Evolutionary conservation across 2,113 vertebrate genomes (phyloP), one percentile per base, ranked within the genome.

Genomic region (Melanerpes aurifrons): DNA sequence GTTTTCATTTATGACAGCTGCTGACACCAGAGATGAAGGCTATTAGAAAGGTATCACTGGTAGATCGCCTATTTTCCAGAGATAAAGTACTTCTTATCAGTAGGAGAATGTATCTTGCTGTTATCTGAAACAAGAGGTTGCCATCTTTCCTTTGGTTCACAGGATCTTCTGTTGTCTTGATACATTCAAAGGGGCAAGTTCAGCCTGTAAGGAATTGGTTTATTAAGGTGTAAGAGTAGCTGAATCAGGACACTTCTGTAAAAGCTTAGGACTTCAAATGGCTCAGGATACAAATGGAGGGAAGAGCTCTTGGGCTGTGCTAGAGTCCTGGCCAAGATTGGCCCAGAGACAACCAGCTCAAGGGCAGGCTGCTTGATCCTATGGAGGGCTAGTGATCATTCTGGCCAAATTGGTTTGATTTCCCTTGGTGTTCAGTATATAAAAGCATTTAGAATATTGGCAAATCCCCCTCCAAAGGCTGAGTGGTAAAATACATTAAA

Each of bases 1-100:
- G 97, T 96, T 96, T 88, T 71, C 66, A 31, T 77, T 86, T 83
- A 63, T 80, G 61, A 80, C 94, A 94, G 94, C 89, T 96, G 68
- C 67, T 95, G 70, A 86, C 80, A 82, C 72, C 93, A 85, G 86
- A 88, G 86, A 61, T 69, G 32, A 91, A 97, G 88, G 54, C 83
- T 91, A 48, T 92, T 92, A 71, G 59, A 90, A 93, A 61, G 16
- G 35, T 92, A 94, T 93, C 71, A 32, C 82, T 89, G 89, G 58
- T 90, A 94, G 85, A 75, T 94, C 75, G 88, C 72, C 78, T 67
- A 24, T 85, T 79, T 97, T 94, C n/a, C 53, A 90, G 90, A 92
- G 93, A 80, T 86, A 89, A 93, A 95, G 86, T 86, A 15, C 58
- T 88, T 76, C n/a, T 78, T 91, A 92, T 48, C 28, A 32, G 73